Percentiles rank a stretch among this genome's conserved stretches.
Conservation (phyloP, 2,888 invertebrate species). For the Zelleria hepariella region DNA sequence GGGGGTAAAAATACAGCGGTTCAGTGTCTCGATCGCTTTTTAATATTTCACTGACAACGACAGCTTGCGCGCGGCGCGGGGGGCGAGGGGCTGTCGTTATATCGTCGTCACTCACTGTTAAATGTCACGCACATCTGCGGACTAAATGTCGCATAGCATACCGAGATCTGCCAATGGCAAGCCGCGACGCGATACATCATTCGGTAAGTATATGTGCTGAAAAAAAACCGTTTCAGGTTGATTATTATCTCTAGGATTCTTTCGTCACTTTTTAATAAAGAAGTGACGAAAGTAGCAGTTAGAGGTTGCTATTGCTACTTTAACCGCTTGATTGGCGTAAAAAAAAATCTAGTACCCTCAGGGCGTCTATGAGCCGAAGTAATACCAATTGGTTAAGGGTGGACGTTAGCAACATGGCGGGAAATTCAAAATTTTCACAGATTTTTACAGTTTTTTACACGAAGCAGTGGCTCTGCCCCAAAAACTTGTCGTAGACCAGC, state of each 20-base stretch:
- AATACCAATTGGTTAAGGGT: no score
- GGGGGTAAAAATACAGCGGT: background rate
- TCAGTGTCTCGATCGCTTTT: background rate
- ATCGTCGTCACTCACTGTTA: background rate
- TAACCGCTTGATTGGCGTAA: no score
- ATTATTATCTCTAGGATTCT: background rate
- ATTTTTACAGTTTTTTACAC: no score
- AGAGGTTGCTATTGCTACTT: no score
- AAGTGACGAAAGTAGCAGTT: no score
- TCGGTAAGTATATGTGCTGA: background rate
- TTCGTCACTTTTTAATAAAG: background rate
- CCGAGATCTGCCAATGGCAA: background rate
- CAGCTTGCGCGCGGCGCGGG: background rate
- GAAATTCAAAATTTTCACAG: no score
- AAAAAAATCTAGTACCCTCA: no score
- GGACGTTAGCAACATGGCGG: no score
- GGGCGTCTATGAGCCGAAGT: no score
- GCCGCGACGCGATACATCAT: background rate
- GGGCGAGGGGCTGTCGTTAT: background rate
- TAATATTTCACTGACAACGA: conserved; percentile 1
- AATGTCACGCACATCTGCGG: conserved; percentile 3
- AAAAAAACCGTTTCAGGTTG: background rate
- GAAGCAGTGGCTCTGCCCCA: no score
- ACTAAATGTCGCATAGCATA: background rate
- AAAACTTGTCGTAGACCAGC: no score